A percentile compares a stretch with the other conserved stretches of the same genome.
phyloP scores from a whole-genome alignment of 2,888 invertebrate genomes.

The Sturmia bella region DNA sequence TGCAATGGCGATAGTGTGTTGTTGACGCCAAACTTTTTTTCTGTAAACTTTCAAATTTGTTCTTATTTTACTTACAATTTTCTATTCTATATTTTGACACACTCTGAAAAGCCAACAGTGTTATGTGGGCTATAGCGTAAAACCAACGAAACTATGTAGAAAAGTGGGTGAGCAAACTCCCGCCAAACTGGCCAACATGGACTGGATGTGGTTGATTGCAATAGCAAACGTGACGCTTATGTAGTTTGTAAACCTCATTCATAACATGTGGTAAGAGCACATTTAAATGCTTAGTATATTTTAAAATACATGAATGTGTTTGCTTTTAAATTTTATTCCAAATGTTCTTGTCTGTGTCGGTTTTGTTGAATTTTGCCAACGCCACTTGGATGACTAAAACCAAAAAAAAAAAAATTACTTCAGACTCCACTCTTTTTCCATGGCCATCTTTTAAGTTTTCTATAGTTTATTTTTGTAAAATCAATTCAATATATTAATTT shows the following conservation, averaged over 20 bases:
- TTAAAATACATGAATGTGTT: conserved; percentile 4
- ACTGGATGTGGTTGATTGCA: conserved; percentile 62
- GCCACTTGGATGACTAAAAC: conserved; percentile 11
- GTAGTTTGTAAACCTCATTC: conserved; percentile 64
- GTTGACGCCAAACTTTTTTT: conserved; percentile 62
- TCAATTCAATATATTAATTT: too few species aligned
- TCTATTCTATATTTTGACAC: conserved; percentile 39
- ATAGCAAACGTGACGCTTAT: conserved; percentile 61
- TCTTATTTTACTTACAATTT: conserved; percentile 18
- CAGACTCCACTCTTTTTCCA: too few species aligned
- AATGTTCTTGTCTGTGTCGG: conserved; percentile 37
- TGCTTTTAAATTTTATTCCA: conserved; percentile 19
- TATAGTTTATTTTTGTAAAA: too few species aligned
- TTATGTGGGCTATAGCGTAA: neutral
- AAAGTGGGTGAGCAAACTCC: neutral
- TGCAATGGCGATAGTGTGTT: conserved; percentile 74
- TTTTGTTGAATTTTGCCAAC: conserved; percentile 42
- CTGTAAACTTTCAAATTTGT: conserved; percentile 33
- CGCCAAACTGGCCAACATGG: conserved; percentile 38
- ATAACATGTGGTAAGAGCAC: conserved; percentile 59
- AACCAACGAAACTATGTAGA: neutral
- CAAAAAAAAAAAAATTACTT: too few species aligned
- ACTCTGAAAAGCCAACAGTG: conserved; percentile 8
- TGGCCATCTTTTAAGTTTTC: too few species aligned
- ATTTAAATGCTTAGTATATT: neutral